A percentile compares a stretch with the other conserved stretches of the same genome.
These are phyloP conservation scores for Callinectes sapidus DNA, from an alignment of 2,888 invertebrate species.

Conservation along the genomic window DNA sequence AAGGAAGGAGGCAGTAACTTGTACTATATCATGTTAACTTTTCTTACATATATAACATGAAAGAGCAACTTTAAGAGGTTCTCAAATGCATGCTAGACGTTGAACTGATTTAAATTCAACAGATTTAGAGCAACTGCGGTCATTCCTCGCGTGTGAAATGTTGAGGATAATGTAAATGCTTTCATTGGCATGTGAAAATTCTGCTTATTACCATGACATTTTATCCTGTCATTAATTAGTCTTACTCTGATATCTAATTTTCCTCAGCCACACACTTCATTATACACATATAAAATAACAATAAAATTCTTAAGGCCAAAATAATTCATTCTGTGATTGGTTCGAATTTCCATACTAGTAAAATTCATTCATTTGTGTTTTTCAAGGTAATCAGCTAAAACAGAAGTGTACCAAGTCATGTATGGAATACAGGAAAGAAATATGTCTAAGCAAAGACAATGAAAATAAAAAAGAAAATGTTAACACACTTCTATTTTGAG, in stretches of 20 bases:
- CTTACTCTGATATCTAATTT: not conserved
- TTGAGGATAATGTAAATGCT: not conserved
- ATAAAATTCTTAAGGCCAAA: not conserved
- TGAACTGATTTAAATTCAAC: not conserved
- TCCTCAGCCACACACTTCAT: not conserved
- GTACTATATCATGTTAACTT: not conserved
- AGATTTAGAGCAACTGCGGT: not conserved
- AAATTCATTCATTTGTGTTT: not conserved
- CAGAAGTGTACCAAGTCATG: not conserved
- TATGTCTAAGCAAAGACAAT: not conserved
- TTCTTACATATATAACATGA: not conserved
- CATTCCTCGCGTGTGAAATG: not conserved
- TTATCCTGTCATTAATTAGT: not conserved
- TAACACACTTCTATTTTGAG: not conserved
- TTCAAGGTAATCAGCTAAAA: not conserved
- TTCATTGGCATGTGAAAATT: not conserved
- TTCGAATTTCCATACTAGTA: not conserved
- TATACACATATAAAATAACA: not conserved
- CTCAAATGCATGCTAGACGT: not conserved
- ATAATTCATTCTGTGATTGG: not conserved
- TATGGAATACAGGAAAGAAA: not conserved
- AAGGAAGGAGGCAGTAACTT: not conserved
- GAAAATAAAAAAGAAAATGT: not conserved
- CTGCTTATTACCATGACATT: not conserved
- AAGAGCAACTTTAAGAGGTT: not conserved